phyloP scores from a whole-genome alignment of 2,113 vertebrate species.

The Agelaius tricolor region DNA sequence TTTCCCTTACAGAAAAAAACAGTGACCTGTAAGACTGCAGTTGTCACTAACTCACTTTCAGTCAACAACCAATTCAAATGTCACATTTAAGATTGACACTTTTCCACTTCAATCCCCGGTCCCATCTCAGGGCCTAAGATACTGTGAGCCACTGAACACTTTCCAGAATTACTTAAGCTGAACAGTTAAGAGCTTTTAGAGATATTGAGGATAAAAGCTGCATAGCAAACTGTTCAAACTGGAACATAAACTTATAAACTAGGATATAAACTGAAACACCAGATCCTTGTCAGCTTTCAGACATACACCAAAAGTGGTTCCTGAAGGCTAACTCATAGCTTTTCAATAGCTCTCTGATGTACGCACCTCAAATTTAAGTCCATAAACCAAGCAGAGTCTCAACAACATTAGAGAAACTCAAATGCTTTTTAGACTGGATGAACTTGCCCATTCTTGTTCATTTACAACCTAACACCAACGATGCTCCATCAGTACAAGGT shows the following conservation, averaged over 20 bases:
- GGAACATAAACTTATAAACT: too few species aligned
- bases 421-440: background rate
- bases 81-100: background rate
- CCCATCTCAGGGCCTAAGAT: background rate
- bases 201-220: background rate
- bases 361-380: background rate
- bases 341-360: background rate
- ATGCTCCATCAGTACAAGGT: background rate
- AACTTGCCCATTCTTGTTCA: background rate
- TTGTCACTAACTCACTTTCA: background rate
- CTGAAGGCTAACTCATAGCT: background rate
- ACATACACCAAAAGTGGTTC: background rate
- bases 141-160: background rate
- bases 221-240: background rate
- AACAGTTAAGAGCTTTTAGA: background rate
- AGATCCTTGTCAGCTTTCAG: background rate
- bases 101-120: background rate
- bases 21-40: background rate
- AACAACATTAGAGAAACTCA: background rate
- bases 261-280: background rate
- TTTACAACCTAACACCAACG: background rate
- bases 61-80: background rate
- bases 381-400: background rate
- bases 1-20: background rate
- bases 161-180: background rate